Evolutionary conservation across 37 sponge, comb jelly and placozoan genomes (phyloP).

Genomic region (Haliclona indistincta): DNA sequence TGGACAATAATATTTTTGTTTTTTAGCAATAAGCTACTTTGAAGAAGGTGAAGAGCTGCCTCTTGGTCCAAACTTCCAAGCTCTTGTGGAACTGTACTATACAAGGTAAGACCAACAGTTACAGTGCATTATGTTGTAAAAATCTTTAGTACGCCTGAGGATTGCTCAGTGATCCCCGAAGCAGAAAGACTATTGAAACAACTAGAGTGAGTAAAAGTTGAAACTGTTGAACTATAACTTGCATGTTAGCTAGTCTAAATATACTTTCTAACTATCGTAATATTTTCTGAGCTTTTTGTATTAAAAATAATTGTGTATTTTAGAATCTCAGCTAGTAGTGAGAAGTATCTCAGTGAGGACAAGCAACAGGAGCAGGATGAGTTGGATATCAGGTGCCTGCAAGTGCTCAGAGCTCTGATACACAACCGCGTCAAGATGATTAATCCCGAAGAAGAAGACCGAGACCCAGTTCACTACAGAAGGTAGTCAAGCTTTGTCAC

Average conservation of each 20-base stretch:
- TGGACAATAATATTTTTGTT: neutral
- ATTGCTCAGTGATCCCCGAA: too few species aligned
- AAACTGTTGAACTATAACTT: too few species aligned
- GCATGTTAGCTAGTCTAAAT: too few species aligned
- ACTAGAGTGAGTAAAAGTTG: constrained; percentile 4
- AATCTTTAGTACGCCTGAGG: too few species aligned
- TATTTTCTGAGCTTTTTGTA: too few species aligned
- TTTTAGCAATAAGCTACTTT: constrained; percentile 24
- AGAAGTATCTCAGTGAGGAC: constrained; percentile 20
- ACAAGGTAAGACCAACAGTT: neutral
- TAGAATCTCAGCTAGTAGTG: constrained; percentile 10
- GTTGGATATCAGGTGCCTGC: constrained; percentile 59
- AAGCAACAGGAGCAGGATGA: constrained; percentile 27
- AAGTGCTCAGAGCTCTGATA: constrained; percentile 62
- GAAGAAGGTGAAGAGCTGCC: constrained; percentile 46
- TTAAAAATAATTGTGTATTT: too few species aligned
- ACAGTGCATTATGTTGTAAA: too few species aligned
- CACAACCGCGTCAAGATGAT: constrained; percentile 72
- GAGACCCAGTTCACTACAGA: constrained; percentile 23
- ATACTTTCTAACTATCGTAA: too few species aligned
- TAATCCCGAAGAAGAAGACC: constrained; percentile 55
- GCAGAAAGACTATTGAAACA: constrained; percentile 5
- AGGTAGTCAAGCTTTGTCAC: too few species aligned
- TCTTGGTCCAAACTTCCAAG: constrained; percentile 66
- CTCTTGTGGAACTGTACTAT: constrained; percentile 28